Evolutionary conservation across 2,797 vertebrate genomes (phyloP), one percentile per base, ranked within the genome.

Genomic region (Danio kyathit): DNA sequence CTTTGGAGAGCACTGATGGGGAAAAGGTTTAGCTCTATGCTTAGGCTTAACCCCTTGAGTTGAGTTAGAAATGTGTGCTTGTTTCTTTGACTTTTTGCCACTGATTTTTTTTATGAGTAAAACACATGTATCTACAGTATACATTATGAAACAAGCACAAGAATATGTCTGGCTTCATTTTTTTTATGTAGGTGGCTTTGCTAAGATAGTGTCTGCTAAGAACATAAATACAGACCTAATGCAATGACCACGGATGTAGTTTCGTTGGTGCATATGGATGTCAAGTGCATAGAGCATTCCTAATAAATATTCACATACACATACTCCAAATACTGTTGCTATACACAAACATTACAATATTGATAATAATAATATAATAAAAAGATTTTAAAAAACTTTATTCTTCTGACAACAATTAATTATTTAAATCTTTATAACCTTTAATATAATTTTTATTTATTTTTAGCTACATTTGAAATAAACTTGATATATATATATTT

Each of bases 1-100:
- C 59, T 79, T 85, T 79, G 65, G 70, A 44, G 65, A 69, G 16
- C 1, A 17, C 79, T 66, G 67, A 63, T 74, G 72, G 48, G 66
- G 43, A 81, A 69, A 79, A 54, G 38, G 5, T 74, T 81, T 76
- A 81, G 46, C 71, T 82, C 11, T 13, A 80, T 52, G 51, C 49
- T 84, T 70, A 65, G 57, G 63, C 75, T 43, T 73, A 66, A 73
- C 60, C 72, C 69, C 14, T 63, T 17, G 56, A 46, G 64, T 61
- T 57, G 7, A 71, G 6, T 49, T 74, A 10, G 6, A n/a, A 41
- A 61, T 38, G 19, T 44, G 40, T 57, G 43, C 75, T 66, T 78
- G 48, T 64, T 66, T 12, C 43, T 4, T 66, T 59, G 38, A 71
- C 38, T 38, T 64, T 21, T 80, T 64, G 77, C 59, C 48, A 72